Conservation (phyloP, 1,140 invertebrate genomes). For the Conus betulinus region DNA sequence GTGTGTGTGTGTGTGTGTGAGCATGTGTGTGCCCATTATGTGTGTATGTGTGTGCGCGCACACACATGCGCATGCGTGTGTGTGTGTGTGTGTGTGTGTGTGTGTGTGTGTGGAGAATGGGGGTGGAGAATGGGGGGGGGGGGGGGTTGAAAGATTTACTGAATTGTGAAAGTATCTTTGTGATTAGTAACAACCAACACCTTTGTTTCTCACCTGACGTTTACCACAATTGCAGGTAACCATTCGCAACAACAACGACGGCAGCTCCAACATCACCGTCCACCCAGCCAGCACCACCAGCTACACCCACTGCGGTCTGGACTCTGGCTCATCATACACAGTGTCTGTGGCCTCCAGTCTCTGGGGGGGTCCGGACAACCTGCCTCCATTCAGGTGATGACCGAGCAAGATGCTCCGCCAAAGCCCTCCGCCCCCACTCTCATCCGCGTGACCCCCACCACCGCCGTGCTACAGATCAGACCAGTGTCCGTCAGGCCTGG, state of each 20-base stretch:
- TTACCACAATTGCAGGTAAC: background rate
- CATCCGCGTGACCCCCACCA: slow-evolving; percentile 50
- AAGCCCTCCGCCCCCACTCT: slow-evolving; percentile 48
- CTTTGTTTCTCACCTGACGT: no score
- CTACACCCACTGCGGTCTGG: slow-evolving; percentile 33
- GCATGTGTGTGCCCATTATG: no score
- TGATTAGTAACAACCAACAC: no score
- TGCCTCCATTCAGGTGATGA: background rate
- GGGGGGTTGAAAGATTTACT: no score
- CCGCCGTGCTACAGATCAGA: slow-evolving; percentile 57
- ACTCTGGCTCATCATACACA: slow-evolving; percentile 27
- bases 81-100: no score
- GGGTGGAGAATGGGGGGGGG: no score
- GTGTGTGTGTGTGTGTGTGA: no score
- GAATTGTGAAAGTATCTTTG: no score
- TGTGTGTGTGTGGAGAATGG: no score
- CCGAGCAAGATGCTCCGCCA: slow-evolving; percentile 46
- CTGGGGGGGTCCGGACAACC: background rate
- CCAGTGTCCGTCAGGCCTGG: slow-evolving; percentile 54
- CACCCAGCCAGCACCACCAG: slow-evolving; percentile 26
- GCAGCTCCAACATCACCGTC: no score
- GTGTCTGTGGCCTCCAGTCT: slow-evolving; percentile 33
- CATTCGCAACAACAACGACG: background rate
- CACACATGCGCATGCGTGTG: no score
- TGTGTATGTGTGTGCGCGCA: no score